Evolutionary conservation across 1,140 invertebrate species (phyloP), one percentile per base, ranked within the genome.

Genomic region (Triops cancriformis): DNA sequence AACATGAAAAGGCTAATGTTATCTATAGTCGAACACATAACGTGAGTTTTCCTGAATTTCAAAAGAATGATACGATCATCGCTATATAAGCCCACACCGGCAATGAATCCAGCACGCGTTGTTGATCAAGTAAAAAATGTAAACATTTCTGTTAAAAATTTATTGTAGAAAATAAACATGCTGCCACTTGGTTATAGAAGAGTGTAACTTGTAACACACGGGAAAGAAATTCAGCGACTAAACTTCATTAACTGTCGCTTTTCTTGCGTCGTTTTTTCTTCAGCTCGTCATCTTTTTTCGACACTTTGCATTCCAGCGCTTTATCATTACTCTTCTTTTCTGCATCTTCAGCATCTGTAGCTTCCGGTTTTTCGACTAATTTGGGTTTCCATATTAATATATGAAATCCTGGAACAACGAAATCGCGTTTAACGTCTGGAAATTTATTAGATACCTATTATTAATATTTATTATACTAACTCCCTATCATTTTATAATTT

Each of bases 361-460:
- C 14, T n/a, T 28, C 51, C 26, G n/a, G n/a, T 26, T 9, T 72
- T 10, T 77, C 76, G 9, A 31, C 14, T 6, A 72, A 77, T 27
- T 73, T 77, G 26, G 76, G 76, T 73, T 74, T 72, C 76, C 76
- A 77, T 18, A 77, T 27, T 1, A 77, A 37, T 18, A 77, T 77
- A 73, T 77, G 26, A 23, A 64, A 64, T 64, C 51, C 51, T 64
- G 18, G 6, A 64, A 64, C 14, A 64, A 18, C 14, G 2, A 64
- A 10, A 18, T 12, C 23, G 0, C n/a, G 18, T 6, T 64, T 0
- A 64, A 14, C 7, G 7, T 2, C 31, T 37, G 0, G 18, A 64
- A 5, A n/a, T 64, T 64, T 2, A 1, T 64, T 6, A 14, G 18
- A 10, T 6, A 64, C 51, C n/a, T n/a, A n/a, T n/a, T n/a, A n/a